Base-by-base conservation (phyloP, 2,888 invertebrate species). In the Trichogramma evanescens region DNA sequence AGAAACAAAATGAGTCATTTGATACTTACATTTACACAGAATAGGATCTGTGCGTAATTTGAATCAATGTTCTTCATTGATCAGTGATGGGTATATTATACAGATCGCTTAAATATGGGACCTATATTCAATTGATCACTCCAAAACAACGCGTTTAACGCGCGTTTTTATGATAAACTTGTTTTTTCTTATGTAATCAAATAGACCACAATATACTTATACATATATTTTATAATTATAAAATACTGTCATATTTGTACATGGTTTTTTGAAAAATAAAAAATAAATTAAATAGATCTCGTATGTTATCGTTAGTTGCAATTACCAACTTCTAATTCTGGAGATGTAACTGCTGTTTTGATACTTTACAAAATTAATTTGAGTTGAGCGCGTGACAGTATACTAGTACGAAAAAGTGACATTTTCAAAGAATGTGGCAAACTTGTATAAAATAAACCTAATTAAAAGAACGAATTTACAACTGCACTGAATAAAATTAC, bases 11-110 rank as follows among this genome's bases (percentile, higher is more conserved):
- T 56, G 51, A 55, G 59, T 61, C 59, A 55, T 64, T 64, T 64
- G 57, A 64, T 64, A 62, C 55, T 62, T 59, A 64, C 61, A 64
- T 62, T 61, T 64, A 56, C 54, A 61, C 63, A 56, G 42, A 59
- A 56, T 53, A 39, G 58, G 50, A 59, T 56, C 50, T 55, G 59
- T 57, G 45, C 26, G 26, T 38, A 13, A 42, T 49, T 58, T n/a
- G 40, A 55, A 46, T 50, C 54, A 38, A 42, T 55, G 45, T 43
- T 42, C 54, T 51, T 39, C 58, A 55, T 54, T 51, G 50, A 39
- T 60, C 45, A 13, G n/a, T 56, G 26, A 26, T 26, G 26, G 26
- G 26, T 26, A 26, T 26, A 26, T 26, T 26, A 26, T 50, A 39
- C 59, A 58, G 54, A 59, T 55, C 40, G 26, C 26, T 26, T 26